Evolutionary conservation across 2,797 vertebrate species (phyloP), one percentile per base, ranked within the genome.

Genomic region (Parotocinclus haroldoi): DNA sequence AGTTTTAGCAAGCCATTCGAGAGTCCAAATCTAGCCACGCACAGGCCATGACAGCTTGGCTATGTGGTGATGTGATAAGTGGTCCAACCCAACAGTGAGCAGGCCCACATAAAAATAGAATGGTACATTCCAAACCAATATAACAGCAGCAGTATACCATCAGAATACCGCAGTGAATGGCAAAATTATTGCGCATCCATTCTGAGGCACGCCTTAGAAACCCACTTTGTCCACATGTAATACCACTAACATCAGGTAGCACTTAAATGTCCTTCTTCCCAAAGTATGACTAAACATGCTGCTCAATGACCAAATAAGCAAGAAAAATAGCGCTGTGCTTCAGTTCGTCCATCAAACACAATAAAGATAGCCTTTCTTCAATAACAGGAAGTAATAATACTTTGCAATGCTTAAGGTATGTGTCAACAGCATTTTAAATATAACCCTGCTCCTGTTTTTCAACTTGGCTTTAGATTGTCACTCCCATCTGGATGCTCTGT

Each of bases 311-410:
- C 78, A 58, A 67, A 44, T 44, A 44, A 46, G 74, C 72, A 40
- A 64, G 61, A 51, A 56, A 73, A 78, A 75, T 79, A 63, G 69
- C 65, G 73, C 62, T 74, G 76, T 72, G 77, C 67, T 56, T 70
- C 66, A 66, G 69, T 74, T 70, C 39, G 10, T 65, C 68, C 60
- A 67, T 84, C 80, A 78, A 80, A 71, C 69, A 71, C 85, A 76
- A 75, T 85, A 88, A 88, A 87, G 81, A 80, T 80, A 81, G 75
- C 75, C 79, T 80, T 69, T 66, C 73, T 84, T 88, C 80, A 86
- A 90, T 83, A 91, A 91, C 89, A 92, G 89, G 91, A 91, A 88
- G 88, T 88, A 87, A 84, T 86, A 84, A 86, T 76, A 78, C 63
- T 83, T 86, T 85, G 81, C 85, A 81, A 83, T 87, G 86, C 79